Base-by-base conservation (phyloP, 2,888 invertebrate genomes). In the Drosophila koepferae region DNA sequence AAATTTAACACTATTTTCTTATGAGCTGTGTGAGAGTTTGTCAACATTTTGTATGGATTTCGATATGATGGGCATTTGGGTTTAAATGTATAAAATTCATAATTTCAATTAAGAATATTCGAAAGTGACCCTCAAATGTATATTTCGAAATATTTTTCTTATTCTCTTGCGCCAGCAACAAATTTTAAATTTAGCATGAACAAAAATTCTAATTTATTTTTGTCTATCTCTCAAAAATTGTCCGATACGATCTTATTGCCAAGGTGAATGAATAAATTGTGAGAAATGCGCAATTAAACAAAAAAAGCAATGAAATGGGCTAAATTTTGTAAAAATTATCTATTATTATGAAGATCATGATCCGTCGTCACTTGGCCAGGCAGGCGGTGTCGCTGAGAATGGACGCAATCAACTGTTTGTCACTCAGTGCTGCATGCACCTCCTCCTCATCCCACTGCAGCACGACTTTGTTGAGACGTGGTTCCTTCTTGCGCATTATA, bases 361-460 rank as follows among this genome's bases (percentile, higher is more conserved):
- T 48, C 18, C 36, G 20, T 20, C 36, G 20, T 77, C 78, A 90
- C 87, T 90, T 92, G 71, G 91, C 92, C 76, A 96, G 94, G 91
- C 95, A 95, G 72, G 93, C 92, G 62, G 93, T 93, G 86, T 97
- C 97, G 81, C 95, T 95, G 75, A 98, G 94, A 86, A 98, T 97
- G 61, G 95, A 94, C 20, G 97, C 95, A 86, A 98, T 95, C 67
- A 98, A 94, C 76, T 96, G 96, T 93, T 97, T 97, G 93, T 98
- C 98, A 72, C 95, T 95, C 14, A 98, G 93, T 9, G 97, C 96
- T 53, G 94, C 94, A 78, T 94, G 95, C 2, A 98, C 95, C 91
- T 98, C 98, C 56, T 95, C 95, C 92, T 96, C 96, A 93, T 98
- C 97, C 96, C 98, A 96, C 90, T 96, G 96, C 87, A 98, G 94